Percentiles rank a stretch among this genome's conserved stretches.
phyloP scores from a whole-genome alignment of 2,113 vertebrate genomes.

The Oenanthe melanoleuca region DNA sequence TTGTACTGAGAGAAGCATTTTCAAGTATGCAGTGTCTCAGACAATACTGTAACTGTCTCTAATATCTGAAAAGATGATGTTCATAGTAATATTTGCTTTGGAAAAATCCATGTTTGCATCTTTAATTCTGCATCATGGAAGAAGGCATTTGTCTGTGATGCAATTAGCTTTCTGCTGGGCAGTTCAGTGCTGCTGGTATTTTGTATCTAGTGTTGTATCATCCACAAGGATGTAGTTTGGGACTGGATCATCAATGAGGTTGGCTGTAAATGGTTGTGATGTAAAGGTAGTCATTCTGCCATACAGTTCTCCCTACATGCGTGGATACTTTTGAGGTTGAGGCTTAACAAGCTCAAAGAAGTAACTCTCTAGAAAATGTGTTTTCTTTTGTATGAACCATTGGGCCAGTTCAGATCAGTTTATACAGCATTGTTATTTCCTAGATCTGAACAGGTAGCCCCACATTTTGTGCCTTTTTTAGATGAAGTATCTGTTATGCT shows the following conservation, averaged over 20 bases:
- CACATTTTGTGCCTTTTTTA: background rate
- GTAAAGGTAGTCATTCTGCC: background rate
- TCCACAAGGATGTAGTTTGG: background rate
- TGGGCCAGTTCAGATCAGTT: background rate
- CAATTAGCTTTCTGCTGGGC: background rate
- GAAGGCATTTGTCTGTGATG: background rate
- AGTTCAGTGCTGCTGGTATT: background rate
- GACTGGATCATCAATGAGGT: background rate
- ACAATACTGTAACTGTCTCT: background rate
- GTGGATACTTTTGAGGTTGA: background rate
- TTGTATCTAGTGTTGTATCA: background rate
- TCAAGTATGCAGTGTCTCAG: background rate
- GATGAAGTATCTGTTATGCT: background rate
- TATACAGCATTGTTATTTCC: background rate
- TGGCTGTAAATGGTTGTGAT: background rate
- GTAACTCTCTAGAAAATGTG: background rate
- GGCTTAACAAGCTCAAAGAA: background rate
- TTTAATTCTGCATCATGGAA: background rate
- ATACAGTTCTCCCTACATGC: fast-evolving
- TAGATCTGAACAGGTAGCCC: background rate
- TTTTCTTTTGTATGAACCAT: background rate
- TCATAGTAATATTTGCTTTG: background rate
- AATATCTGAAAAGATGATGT: background rate
- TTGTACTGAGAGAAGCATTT: background rate
- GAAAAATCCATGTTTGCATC: background rate